Evolutionary conservation across 2,113 vertebrate genomes (phyloP).

Genomic region (Pyrgilauda ruficollis): DNA sequence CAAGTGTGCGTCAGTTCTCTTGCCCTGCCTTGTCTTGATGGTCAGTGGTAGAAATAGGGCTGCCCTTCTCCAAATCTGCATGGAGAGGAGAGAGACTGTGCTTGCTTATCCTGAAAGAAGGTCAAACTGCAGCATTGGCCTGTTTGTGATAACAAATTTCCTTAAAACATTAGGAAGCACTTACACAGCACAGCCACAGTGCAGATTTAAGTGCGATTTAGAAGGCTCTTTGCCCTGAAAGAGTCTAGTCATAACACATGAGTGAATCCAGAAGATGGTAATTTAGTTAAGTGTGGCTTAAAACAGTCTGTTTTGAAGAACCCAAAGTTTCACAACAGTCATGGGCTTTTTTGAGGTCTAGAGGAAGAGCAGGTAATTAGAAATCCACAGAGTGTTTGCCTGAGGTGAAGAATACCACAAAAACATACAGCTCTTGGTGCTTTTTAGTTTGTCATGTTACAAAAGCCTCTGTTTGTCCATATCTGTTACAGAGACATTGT

Average conservation of each 20-base stretch:
- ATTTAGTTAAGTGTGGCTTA: conserved; percentile 9
- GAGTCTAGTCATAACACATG: neutral
- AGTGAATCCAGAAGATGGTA: neutral
- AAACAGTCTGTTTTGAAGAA: conserved; percentile 1
- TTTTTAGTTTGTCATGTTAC: neutral
- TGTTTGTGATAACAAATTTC: neutral
- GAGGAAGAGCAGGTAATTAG: conserved; percentile 28
- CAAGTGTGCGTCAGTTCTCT: neutral
- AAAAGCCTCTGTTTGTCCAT: neutral
- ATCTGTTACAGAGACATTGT: neutral
- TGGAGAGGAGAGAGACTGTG: neutral
- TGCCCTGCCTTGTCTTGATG: neutral
- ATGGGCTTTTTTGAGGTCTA: neutral
- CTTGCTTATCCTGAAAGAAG: neutral
- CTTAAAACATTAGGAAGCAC: neutral
- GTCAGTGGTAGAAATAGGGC: neutral
- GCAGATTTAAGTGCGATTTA: neutral
- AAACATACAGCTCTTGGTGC: neutral
- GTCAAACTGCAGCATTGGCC: neutral
- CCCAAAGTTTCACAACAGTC: neutral
- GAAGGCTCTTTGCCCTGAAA: neutral
- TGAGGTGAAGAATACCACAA: neutral
- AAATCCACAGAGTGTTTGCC: neutral
- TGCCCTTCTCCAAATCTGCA: neutral
- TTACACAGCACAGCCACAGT: neutral